Evolutionary conservation across 2,888 invertebrate species (phyloP).

Genomic region (Euproctis similis): DNA sequence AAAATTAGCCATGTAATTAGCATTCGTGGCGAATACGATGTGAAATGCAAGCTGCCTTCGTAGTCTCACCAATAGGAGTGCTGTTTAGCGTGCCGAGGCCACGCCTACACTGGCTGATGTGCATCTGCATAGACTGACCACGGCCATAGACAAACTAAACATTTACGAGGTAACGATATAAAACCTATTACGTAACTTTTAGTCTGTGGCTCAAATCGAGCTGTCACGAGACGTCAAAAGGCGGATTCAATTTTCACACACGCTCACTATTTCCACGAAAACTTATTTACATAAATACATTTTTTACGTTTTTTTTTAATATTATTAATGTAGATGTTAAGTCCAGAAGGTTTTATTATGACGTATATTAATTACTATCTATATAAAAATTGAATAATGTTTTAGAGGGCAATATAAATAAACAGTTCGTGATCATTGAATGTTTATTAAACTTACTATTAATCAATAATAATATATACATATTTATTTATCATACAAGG

Average conservation of each 20-base stretch:
- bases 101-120: conserved; percentile 52
- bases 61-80: conserved; percentile 46
- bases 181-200: conserved; percentile 25
- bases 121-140: conserved; percentile 40
- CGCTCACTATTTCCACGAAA: conserved; percentile 18
- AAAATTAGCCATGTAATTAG: conserved; percentile 40
- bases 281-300: too few relatives aligned
- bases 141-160: conserved; percentile 27
- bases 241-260: conserved; percentile 31
- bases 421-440: conserved; percentile 35
- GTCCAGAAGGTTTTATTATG: conserved; percentile 12
- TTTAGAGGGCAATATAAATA: conserved; percentile 35
- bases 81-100: conserved; percentile 42
- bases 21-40: conserved; percentile 48
- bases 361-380: conserved; percentile 40
- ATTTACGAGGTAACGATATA: conserved; percentile 25
- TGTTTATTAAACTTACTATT: conserved; percentile 45
- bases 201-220: conserved; percentile 14
- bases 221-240: conserved; percentile 22
- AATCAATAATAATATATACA: too few relatives aligned
- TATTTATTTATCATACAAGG: conserved; percentile 47
- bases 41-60: conserved; percentile 65
- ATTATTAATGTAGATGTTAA: conserved; percentile 22
- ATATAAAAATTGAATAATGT: conserved; percentile 23
- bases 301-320: conserved; percentile 9